Conservation (phyloP, 2,888 invertebrate species). For the Ganaspis brasiliensis region DNA sequence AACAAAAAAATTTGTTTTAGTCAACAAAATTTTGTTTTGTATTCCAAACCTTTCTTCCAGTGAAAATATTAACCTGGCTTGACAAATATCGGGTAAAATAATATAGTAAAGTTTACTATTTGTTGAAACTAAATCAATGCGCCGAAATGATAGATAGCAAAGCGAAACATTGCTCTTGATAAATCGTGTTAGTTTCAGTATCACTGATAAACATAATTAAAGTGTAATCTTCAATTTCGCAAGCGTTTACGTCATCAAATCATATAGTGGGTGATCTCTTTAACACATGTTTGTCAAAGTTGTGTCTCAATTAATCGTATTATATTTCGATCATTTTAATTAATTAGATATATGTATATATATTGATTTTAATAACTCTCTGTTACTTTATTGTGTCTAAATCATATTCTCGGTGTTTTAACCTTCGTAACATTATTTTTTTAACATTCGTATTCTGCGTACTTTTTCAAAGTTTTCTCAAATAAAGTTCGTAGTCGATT, state of each 20-base stretch:
- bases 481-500: too few species aligned
- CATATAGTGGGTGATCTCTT: neutral
- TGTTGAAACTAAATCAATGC: neutral
- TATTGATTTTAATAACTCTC: neutral
- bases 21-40: too few species aligned
- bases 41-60: too few species aligned
- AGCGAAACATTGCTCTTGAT: slow-evolving; percentile 56
- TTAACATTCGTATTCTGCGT: too few species aligned
- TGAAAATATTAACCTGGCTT: too few species aligned
- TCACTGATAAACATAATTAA: slow-evolving; percentile 70
- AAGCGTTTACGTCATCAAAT: slow-evolving; percentile 26
- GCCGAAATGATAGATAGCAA: neutral
- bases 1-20: too few species aligned
- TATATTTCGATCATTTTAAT: neutral
- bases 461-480: too few species aligned
- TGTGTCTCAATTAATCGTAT: neutral
- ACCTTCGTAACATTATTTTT: too few species aligned
- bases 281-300: neutral
- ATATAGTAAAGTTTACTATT: slow-evolving; percentile 12
- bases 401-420: neutral
- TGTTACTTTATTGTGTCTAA: neutral
- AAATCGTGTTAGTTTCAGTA: slow-evolving; percentile 67
- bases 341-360: neutral
- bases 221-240: slow-evolving; percentile 63
- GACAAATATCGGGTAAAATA: too few species aligned